Evolutionary conservation across 2,797 vertebrate species (phyloP), one percentile per base, ranked within the genome.

Genomic region (Lithobates pipiens): DNA sequence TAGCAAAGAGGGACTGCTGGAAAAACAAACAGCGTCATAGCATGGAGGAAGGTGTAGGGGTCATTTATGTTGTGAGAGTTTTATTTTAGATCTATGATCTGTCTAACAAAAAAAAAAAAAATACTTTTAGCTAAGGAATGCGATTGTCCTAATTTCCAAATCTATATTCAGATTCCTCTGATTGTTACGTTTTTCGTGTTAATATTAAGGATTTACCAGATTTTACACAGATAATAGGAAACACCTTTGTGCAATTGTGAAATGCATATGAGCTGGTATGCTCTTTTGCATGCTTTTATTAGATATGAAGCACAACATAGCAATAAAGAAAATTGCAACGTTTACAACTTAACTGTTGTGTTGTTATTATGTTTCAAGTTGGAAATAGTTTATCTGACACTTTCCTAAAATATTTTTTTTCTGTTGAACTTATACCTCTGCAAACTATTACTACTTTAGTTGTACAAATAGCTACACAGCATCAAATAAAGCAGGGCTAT

Each of bases 281-380:
- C 69, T 63, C 77, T 27, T 72, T 27, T 73, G 69, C 69, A 78
- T 73, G 54, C 36, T 65, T 57, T 73, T 25, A 71, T 34, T 50
- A 39, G 39, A 50, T 42, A 76, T 27, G 11, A 76, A 85, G 84
- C 83, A 80, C 77, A 76, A 75, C 73, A 46, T 63, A 85, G 84
- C 84, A 85, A 85, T 85, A 85, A 85, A 67, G 25, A 39, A 68
- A 39, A 68, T 50, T 68, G 61, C 77, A 80, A 69, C 21, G 18
- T 21, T 3, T 57, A 21, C 54, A 57, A 61, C 21, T 23, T 23
- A 61, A 21, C 54, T 61, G 54, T 9, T 61, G 50, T 18, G 13
- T 61, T 61, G 54, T 23, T 61, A 23, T 23, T 61, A 61, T 23
- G 54, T 61, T 61, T 61, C 54, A 61, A 23, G 54, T 61, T 23